Evolutionary conservation across 2,797 vertebrate genomes (phyloP).

Genomic region (Acrocephalus scirpaceus): DNA sequence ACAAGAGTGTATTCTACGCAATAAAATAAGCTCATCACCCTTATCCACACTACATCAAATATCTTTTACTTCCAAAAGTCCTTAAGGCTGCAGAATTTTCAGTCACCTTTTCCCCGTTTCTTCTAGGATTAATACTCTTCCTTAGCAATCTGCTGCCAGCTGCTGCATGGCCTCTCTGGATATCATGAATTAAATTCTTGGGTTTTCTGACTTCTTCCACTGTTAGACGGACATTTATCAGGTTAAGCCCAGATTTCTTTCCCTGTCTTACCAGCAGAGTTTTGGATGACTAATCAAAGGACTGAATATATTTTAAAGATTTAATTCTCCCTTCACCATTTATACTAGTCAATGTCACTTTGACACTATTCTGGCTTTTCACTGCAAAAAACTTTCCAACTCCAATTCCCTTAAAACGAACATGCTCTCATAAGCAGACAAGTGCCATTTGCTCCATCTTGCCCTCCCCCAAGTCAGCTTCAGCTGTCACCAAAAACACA

Average conservation of each 20-base stretch:
- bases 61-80: neutral
- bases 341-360: conserved; percentile 49
- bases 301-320: conserved; percentile 33
- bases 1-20: neutral
- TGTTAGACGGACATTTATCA: conserved; percentile 13
- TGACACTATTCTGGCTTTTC: conserved; percentile 26
- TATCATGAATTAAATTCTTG: neutral
- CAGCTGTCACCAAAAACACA: conserved; percentile 55
- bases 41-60: neutral
- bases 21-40: neutral
- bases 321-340: conserved; percentile 35
- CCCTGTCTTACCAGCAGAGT: conserved; percentile 30
- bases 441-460: neutral
- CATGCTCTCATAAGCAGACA: neutral
- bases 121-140: neutral
- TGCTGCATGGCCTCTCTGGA: neutral
- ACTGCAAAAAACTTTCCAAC: neutral
- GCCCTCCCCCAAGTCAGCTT: conserved; percentile 29
- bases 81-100: neutral
- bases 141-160: neutral
- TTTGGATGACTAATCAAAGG: conserved; percentile 52
- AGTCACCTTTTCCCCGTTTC: neutral
- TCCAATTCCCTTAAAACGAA: conserved; percentile 14
- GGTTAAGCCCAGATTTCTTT: conserved; percentile 53
- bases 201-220: neutral